A percentile compares a stretch with the other conserved stretches of the same genome.
phyloP scores from a whole-genome alignment of 1,140 invertebrate species.

The Branchinecta lynchi region DNA sequence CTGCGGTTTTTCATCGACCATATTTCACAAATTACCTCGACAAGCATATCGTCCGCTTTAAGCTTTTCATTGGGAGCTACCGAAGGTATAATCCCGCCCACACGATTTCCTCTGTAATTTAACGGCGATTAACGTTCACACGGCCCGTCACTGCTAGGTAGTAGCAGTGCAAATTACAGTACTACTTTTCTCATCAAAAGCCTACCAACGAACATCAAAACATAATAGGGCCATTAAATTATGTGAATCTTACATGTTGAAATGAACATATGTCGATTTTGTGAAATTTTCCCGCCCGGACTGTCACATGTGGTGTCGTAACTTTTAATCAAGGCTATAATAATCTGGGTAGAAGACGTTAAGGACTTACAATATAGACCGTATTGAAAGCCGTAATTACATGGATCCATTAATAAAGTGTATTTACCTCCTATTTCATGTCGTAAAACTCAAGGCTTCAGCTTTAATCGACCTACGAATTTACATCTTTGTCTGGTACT shows the following conservation, averaged over 20 bases:
- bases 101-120: conserved; percentile 9
- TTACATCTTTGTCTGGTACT: too few species aligned
- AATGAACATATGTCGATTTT: conserved; percentile 5
- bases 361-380: not conserved
- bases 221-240: conserved; percentile 10
- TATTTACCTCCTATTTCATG: not conserved
- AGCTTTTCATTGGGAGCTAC: not conserved
- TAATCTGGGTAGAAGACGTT: not conserved
- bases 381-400: conserved; percentile 9
- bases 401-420: not conserved
- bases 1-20: too few species aligned
- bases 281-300: not conserved
- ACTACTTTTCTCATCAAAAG: not conserved
- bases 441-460: not conserved
- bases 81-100: not conserved
- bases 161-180: conserved; percentile 3
- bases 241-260: conserved; percentile 11
- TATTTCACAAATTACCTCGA: too few species aligned
- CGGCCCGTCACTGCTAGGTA: not conserved
- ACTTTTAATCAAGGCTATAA: conserved; percentile 5
- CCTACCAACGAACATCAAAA: conserved; percentile 10
- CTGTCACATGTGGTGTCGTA: conserved; percentile 10
- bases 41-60: too few species aligned
- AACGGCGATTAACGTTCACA: not conserved
- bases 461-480: not conserved